These are phyloP conservation scores for Schizopygopsis pylzovi DNA, from an alignment of 2,797 vertebrate species.

Conservation along the genomic window DNA sequence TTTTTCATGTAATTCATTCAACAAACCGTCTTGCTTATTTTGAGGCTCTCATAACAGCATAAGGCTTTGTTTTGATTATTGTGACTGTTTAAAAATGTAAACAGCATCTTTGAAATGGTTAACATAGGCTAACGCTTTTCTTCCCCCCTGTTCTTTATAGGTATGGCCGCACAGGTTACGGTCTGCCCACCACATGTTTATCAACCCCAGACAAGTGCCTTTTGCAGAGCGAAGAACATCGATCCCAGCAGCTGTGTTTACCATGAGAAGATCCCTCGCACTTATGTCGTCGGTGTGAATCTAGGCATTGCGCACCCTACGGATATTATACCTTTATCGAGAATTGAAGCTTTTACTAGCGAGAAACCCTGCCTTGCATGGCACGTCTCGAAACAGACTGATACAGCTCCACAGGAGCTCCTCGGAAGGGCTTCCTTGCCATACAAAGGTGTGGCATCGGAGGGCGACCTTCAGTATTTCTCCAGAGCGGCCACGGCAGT, in stretches of 20 bases:
- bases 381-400: conserved; percentile 78
- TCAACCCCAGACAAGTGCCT: conserved; percentile 99
- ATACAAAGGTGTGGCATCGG: conserved; percentile 63
- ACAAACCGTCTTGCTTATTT: neutral
- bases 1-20: neutral
- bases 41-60: neutral
- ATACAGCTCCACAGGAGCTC: conserved; percentile 71
- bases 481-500: conserved; percentile 4
- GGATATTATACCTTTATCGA: conserved; percentile 82
- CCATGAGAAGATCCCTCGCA: conserved; percentile 85
- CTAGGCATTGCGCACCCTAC: conserved; percentile 87
- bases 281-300: conserved; percentile 91
- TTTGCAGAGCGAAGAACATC: conserved; percentile 92
- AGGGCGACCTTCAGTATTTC: conserved; percentile 18
- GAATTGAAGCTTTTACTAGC: conserved; percentile 78
- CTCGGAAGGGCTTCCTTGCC: conserved; percentile 35
- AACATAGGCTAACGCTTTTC: neutral
- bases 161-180: conserved; percentile 99
- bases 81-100: conserved; percentile 18
- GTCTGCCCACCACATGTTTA: conserved; percentile 95
- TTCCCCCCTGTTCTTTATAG: conserved; percentile 68
- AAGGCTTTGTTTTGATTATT: neutral
- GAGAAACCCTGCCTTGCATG: conserved; percentile 76
- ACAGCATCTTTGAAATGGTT: neutral
- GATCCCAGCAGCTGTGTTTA: conserved; percentile 90